Conservation (phyloP, 1,140 invertebrate species). For the Ostrea edulis region DNA sequence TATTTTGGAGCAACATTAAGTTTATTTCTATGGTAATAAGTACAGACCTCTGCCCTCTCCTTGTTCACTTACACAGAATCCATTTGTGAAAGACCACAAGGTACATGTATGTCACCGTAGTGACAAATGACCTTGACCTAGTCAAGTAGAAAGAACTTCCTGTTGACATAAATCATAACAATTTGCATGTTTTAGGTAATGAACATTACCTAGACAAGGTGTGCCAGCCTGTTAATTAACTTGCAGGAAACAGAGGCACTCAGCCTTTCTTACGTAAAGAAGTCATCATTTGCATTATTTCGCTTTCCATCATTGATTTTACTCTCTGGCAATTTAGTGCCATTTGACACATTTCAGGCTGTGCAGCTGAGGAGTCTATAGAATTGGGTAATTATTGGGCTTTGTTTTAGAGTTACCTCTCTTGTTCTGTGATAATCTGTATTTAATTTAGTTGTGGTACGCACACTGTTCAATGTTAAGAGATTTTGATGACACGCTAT, state of each 20-base stretch:
- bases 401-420: conserved; percentile 1
- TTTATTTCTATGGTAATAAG: background rate
- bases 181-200: conserved; percentile 25
- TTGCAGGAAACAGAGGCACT: background rate
- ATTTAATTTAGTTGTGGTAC: no score
- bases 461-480: no score
- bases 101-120: conserved; percentile 4
- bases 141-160: conserved; percentile 2
- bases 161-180: conserved; percentile 25
- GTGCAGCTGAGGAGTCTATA: background rate
- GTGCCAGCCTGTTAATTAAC: conserved; percentile 18
- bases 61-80: background rate
- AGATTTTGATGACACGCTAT: no score
- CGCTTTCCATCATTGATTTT: conserved; percentile 15
- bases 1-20: background rate
- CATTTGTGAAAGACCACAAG: conserved; percentile 13
- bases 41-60: background rate
- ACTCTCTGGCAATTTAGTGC: background rate
- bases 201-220: conserved; percentile 4
- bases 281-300: conserved; percentile 26
- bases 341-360: background rate
- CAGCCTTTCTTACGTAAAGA: background rate
- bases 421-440: background rate
- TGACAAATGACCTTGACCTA: background rate
- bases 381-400: background rate